These are phyloP conservation scores for Coleophora deauratella DNA, from an alignment of 2,888 invertebrate genomes.

Conservation along the genomic window DNA sequence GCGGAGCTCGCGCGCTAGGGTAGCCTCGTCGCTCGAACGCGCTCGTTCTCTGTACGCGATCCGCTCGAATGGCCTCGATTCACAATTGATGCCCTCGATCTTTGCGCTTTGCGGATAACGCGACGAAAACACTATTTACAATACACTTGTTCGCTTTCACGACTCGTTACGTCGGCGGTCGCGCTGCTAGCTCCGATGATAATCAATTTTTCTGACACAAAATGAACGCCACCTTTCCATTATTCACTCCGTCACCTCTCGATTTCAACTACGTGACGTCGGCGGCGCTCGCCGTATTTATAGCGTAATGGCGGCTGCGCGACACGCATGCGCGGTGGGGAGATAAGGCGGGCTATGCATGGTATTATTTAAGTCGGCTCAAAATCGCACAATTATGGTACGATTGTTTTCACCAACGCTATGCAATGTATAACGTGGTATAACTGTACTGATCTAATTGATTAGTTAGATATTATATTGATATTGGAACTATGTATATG, in stretches of 20 bases:
- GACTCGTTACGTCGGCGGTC: conserved; percentile 55
- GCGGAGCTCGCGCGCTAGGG: background rate
- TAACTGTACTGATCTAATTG: too few relatives aligned
- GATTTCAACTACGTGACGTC: conserved; percentile 68
- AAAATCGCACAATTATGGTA: too few relatives aligned
- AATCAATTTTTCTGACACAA: conserved; percentile 61
- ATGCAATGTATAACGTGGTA: too few relatives aligned
- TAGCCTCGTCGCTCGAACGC: background rate
- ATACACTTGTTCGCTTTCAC: conserved; percentile 64
- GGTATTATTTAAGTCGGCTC: conserved; percentile 5
- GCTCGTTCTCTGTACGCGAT: conserved; percentile 18
- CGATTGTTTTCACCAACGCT: too few relatives aligned
- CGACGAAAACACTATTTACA: conserved; percentile 49
- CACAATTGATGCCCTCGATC: conserved; percentile 41
- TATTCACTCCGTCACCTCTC: conserved; percentile 67
- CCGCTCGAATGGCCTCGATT: too few relatives aligned
- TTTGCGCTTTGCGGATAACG: conserved; percentile 67
- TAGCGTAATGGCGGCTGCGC: conserved; percentile 60
- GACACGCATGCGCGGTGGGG: conserved; percentile 52
- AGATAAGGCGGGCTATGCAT: conserved; percentile 40
- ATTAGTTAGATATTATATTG: too few relatives aligned
- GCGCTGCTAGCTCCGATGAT: conserved; percentile 69
- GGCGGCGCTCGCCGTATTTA: conserved; percentile 52
- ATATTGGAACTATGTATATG: too few relatives aligned
- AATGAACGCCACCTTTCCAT: conserved; percentile 69